Conservation (phyloP, 2,797 vertebrate species). For the Leuciscus waleckii region DNA sequence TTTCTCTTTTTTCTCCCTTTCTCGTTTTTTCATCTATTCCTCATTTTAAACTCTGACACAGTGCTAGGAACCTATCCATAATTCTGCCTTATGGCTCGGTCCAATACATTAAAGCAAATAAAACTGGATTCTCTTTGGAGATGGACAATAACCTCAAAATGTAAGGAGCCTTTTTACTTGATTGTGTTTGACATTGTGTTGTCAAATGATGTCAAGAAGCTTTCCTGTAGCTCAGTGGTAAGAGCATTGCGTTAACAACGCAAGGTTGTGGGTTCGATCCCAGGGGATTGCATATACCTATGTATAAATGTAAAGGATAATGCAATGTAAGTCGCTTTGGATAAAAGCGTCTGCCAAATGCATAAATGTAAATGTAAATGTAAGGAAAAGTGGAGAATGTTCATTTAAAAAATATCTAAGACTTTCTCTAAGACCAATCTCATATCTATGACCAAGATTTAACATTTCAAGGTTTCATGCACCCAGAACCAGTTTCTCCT, state of each 20-base stretch:
- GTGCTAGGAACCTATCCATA: conserved; percentile 42
- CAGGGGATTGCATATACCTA: too few relatives aligned
- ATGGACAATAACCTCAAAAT: conserved; percentile 76
- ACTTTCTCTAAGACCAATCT: not conserved
- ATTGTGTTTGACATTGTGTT: not conserved
- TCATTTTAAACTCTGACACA: conserved; percentile 23
- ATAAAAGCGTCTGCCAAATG: too few relatives aligned
- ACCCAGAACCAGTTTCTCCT: not conserved
- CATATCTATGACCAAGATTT: not conserved
- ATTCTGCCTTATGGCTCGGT: conserved; percentile 64
- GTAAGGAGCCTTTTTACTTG: conserved; percentile 53
- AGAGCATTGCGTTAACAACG: too few relatives aligned
- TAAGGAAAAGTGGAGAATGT: not conserved
- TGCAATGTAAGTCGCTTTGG: too few relatives aligned
- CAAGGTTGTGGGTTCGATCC: too few relatives aligned
- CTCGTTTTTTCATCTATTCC: conserved; percentile 28
- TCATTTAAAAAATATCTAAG: not conserved
- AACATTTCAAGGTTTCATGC: not conserved
- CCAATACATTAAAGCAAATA: conserved; percentile 68
- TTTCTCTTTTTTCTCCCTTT: conserved; percentile 46
- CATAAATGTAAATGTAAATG: too few relatives aligned
- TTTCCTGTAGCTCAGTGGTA: too few relatives aligned
- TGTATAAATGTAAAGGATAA: too few relatives aligned
- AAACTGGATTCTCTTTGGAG: conserved; percentile 68
- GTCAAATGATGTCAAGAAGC: not conserved